phyloP scores from a whole-genome alignment of 2,888 invertebrate species.

The Zaprionus lineosus region DNA sequence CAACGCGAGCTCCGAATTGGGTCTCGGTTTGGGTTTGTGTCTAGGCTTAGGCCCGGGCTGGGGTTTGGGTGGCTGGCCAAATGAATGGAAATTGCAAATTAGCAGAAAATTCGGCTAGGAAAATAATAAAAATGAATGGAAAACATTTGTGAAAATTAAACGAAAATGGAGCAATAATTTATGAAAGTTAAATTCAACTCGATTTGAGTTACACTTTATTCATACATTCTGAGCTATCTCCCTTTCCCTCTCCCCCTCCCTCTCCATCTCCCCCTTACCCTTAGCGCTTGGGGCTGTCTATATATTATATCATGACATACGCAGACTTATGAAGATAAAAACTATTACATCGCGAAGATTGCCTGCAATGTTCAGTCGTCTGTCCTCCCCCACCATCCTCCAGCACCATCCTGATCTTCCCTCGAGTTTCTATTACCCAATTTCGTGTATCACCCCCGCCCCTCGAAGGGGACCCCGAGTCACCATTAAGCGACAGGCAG shows the following conservation, averaged over 20 bases:
- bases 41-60: too few species aligned
- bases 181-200: too few species aligned
- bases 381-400: too few species aligned
- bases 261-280: too few species aligned
- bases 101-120: slow-evolving; percentile 25
- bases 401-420: neutral
- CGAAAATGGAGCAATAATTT: neutral
- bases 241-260: too few species aligned
- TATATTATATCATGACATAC: slow-evolving; percentile 23
- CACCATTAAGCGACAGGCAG: slow-evolving; percentile 35
- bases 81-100: slow-evolving; percentile 47
- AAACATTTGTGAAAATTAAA: neutral
- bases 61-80: slow-evolving; percentile 4
- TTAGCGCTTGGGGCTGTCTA: too few species aligned
- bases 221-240: too few species aligned
- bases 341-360: slow-evolving; percentile 43
- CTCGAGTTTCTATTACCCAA: slow-evolving; percentile 33
- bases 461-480: slow-evolving; percentile 5
- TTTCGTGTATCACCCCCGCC: slow-evolving; percentile 32
- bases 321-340: slow-evolving; percentile 30
- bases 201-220: too few species aligned
- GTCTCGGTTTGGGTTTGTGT: neutral
- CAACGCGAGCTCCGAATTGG: slow-evolving; percentile 6
- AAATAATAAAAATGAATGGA: neutral
- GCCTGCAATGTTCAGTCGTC: too few species aligned